Conservation (phyloP, 2,888 invertebrate genomes). For the Hemistola chrysoprasaria region DNA sequence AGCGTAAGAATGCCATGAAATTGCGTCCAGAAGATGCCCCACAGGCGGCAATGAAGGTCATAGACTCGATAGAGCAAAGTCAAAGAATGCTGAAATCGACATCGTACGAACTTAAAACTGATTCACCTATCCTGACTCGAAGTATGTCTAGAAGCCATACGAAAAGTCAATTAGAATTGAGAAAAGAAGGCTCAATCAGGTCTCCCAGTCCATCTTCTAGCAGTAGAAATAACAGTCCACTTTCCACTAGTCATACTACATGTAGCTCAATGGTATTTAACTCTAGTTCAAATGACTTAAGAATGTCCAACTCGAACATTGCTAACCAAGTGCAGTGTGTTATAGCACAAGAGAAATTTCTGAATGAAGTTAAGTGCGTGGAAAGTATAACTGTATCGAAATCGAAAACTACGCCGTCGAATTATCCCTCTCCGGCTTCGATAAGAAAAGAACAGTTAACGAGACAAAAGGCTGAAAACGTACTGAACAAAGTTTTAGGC, state of each 20-base stretch:
- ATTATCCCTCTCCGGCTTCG: slow-evolving; percentile 63
- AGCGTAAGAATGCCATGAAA: slow-evolving; percentile 75
- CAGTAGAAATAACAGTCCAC: slow-evolving; percentile 71
- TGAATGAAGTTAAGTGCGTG: slow-evolving; percentile 76
- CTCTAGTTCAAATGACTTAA: slow-evolving; percentile 75
- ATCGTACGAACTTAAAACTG: slow-evolving; percentile 73
- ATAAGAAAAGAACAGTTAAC: slow-evolving; percentile 70
- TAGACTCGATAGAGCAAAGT: slow-evolving; percentile 76
- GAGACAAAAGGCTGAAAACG: slow-evolving; percentile 74
- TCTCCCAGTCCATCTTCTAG: slow-evolving; percentile 75
- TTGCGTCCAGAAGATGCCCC: slow-evolving; percentile 76
- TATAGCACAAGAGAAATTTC: slow-evolving; percentile 78
- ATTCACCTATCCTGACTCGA: slow-evolving; percentile 64
- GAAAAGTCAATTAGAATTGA: slow-evolving; percentile 69
- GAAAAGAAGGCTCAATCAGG: slow-evolving; percentile 65
- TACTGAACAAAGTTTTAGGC: slow-evolving; percentile 73
- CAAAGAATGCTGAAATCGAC: slow-evolving; percentile 77
- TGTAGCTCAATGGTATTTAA: slow-evolving; percentile 81
- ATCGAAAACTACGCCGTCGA: slow-evolving; percentile 51
- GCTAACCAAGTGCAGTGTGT: slow-evolving; percentile 77
- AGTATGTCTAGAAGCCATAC: slow-evolving; percentile 58
- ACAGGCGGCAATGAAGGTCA: slow-evolving; percentile 70
- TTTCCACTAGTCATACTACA: slow-evolving; percentile 77
- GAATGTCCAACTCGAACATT: slow-evolving; percentile 75
- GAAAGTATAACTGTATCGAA: slow-evolving; percentile 74